Percentiles rank a stretch among this genome's conserved stretches.
Evolutionary conservation across 1,140 invertebrate species (phyloP).

Genomic region (Saccostrea glomerata): DNA sequence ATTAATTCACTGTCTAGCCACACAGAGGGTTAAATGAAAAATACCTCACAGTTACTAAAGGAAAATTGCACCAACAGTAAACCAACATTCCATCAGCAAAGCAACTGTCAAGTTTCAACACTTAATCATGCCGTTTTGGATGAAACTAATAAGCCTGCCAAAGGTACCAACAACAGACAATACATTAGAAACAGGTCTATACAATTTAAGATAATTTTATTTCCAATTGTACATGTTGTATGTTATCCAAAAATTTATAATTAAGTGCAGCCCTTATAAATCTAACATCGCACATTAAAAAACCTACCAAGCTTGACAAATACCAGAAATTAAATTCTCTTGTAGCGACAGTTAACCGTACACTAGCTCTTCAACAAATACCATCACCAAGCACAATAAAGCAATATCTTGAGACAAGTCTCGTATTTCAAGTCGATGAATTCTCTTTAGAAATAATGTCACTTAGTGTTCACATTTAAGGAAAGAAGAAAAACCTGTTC

Average conservation of each 20-base stretch:
- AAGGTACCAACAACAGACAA: no score
- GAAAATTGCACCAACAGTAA: neutral
- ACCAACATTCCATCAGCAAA: no score
- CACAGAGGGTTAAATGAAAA: no score
- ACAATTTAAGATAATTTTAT: no score
- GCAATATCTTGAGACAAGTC: neutral
- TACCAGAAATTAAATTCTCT: neutral
- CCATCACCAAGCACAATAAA: neutral
- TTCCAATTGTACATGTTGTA: no score
- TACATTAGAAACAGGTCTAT: no score
- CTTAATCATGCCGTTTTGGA: no score
- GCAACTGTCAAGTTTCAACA: no score
- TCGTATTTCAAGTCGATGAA: conserved; percentile 10
- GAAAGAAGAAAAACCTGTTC: neutral
- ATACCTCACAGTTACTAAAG: neutral
- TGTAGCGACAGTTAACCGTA: neutral
- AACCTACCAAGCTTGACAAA: neutral
- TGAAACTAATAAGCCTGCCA: no score
- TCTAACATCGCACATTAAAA: neutral
- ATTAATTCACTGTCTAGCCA: no score
- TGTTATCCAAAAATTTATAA: neutral
- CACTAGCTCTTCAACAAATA: conserved; percentile 7
- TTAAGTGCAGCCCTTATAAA: neutral
- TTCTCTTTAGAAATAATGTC: conserved; percentile 19
- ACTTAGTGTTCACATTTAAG: neutral